These are phyloP conservation scores for Kradibia gibbosae DNA, from an alignment of 1,140 invertebrate species.

Conservation along the genomic window DNA sequence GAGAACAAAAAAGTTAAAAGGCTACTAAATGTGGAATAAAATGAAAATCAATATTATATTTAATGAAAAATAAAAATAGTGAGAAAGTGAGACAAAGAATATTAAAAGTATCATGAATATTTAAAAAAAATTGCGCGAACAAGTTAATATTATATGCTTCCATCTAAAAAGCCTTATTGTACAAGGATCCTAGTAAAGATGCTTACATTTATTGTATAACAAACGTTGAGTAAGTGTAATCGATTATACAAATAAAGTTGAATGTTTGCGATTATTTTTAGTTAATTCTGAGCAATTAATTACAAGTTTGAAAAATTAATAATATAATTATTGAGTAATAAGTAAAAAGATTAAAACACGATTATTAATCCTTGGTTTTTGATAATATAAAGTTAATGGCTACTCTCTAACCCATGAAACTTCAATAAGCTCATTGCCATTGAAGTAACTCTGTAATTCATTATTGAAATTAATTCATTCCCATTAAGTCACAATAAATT, in stretches of 20 bases:
- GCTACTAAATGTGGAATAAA: background rate
- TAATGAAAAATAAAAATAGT: background rate
- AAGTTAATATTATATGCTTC: constrained; percentile 60
- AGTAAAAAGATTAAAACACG: constrained; percentile 21
- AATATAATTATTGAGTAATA: background rate
- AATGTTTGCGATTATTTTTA: constrained; percentile 50
- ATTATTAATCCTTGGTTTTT: constrained; percentile 42
- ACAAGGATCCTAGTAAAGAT: constrained; percentile 56
- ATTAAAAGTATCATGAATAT: constrained; percentile 12
- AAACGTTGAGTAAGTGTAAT: constrained; percentile 53
- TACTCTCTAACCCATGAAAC: constrained; percentile 13
- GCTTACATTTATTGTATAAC: constrained; percentile 56
- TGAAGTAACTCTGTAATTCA: constrained; percentile 48
- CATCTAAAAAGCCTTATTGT: constrained; percentile 64
- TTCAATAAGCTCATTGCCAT: constrained; percentile 20
- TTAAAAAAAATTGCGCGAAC: constrained; percentile 29
- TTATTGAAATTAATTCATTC: constrained; percentile 9
- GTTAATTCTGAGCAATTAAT: constrained; percentile 34
- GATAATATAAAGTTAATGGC: constrained; percentile 23
- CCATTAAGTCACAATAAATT: background rate
- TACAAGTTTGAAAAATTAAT: constrained; percentile 18
- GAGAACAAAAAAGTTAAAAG: background rate
- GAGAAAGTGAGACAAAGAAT: background rate
- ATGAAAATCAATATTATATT: constrained; percentile 11
- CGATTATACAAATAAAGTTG: constrained; percentile 47